Base-by-base conservation (phyloP, 2,888 invertebrate genomes). In the Philopedon plagiatum region DNA sequence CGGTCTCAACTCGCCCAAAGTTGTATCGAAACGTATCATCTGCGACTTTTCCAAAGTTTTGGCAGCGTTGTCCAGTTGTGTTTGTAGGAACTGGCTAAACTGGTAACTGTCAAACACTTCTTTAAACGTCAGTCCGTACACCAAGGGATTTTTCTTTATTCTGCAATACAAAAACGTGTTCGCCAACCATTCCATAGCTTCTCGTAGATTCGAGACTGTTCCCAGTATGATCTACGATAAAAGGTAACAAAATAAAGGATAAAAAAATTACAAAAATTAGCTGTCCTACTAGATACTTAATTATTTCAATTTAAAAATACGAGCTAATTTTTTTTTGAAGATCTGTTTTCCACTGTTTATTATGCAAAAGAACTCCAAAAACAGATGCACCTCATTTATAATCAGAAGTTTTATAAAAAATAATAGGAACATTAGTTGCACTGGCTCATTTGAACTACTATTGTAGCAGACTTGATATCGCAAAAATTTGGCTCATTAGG, bases 131-230 rank as follows among this genome's bases (percentile, higher is more conserved):
- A 93, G 86, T 15, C 93, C 93, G 83, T 95, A 95, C 0, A 88
- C 91, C 71, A 91, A 87, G 2, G 97, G 97, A 88, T 99, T 99
- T 63, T 94, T 91, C 75, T 93, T 90, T 93, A 99, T 98, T 78
- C 99, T 89, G 4, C 98, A 95, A 85, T 93, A 97, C 26, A 99
- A 88, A 83, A 99, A 99, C 0, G 99, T 98, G 83, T 99, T 99
- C 80, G 96, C 96, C 23, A 99, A 87, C 99, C 99, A 99, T 83
- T 96, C 94, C 0, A 99, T 95, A 0, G 98, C 99, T 86, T 99
- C 99, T 72, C 94, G 93, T 4, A 99, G 90, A 81, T 95, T 99
- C 0, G 95, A 93, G 26, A 99, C 97, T 0, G 98, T 99, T n/a
- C 99, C 99, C 13, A 98, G 87, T 0, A 96, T 92, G 61, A 97